Evolutionary conservation across 1,140 invertebrate species (phyloP).

Genomic region (Vanessa atalanta): DNA sequence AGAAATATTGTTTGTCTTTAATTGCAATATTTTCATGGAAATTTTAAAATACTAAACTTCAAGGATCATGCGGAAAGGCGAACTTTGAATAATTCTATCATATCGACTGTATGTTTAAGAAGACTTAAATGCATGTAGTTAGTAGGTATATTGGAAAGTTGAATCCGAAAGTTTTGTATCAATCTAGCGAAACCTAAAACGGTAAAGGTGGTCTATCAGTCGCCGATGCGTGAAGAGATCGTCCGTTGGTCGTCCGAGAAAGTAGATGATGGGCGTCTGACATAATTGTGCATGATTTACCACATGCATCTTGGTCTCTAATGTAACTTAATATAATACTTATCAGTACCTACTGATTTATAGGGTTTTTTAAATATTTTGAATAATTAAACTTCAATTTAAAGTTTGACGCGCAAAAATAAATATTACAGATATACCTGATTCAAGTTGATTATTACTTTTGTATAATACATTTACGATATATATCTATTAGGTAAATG

Average conservation of each 20-base stretch:
- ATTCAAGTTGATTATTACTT: too few relatives aligned
- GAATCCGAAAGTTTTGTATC: slow-evolving; percentile 26
- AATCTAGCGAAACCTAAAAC: slow-evolving; percentile 32
- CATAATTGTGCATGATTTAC: slow-evolving; percentile 64
- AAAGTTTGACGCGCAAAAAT: too few relatives aligned
- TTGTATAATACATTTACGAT: too few relatives aligned
- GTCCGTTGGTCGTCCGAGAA: slow-evolving; percentile 49
- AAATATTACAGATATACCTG: too few relatives aligned
- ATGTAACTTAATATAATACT: slow-evolving; percentile 27
- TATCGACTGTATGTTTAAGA: background rate
- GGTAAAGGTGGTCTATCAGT: slow-evolving; percentile 42
- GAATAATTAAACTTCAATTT: background rate
- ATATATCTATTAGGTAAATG: too few relatives aligned
- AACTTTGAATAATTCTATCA: background rate
- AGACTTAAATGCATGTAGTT: background rate
- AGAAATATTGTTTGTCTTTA: too few relatives aligned
- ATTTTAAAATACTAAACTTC: too few relatives aligned
- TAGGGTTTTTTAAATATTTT: background rate
- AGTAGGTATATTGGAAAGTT: slow-evolving; percentile 21
- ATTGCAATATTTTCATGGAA: too few relatives aligned
- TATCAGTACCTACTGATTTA: background rate
- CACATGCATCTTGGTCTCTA: slow-evolving; percentile 43
- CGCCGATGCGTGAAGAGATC: slow-evolving; percentile 33
- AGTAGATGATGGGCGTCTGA: slow-evolving; percentile 68
- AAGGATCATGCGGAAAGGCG: too few relatives aligned